A percentile compares a stretch with the other conserved stretches of the same genome.
Conservation (phyloP, 2,888 invertebrate genomes). For the Schizotus pectinicornis region DNA sequence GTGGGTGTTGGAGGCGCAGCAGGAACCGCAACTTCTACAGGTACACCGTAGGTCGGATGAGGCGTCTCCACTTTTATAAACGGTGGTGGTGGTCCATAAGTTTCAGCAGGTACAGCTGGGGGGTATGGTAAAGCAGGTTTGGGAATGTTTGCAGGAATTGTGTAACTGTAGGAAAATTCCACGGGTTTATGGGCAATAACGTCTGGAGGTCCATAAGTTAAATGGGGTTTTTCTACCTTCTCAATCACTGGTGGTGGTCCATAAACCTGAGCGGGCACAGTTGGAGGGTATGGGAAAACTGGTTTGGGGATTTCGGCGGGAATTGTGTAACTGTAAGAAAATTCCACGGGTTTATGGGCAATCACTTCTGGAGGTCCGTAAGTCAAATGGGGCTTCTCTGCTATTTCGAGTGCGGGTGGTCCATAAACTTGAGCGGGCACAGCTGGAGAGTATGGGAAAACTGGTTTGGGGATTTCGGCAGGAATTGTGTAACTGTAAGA, state of each 20-base stretch:
- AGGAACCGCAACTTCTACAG: background rate
- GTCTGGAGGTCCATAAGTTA: too few relatives aligned
- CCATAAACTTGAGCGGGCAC: background rate
- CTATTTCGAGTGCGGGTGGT: background rate
- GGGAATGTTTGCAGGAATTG: background rate
- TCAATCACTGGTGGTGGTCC: background rate
- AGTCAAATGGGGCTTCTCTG: too few relatives aligned
- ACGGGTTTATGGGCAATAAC: background rate
- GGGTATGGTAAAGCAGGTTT: background rate
- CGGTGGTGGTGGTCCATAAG: background rate
- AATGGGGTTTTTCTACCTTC: background rate
- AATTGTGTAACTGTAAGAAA: background rate
- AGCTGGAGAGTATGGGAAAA: background rate
- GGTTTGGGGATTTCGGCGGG: background rate
- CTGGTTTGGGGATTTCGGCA: background rate
- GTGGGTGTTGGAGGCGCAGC: background rate
- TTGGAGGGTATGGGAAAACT: background rate
- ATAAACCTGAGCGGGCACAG: background rate
- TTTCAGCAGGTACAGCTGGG: background rate
- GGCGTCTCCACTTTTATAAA: background rate
- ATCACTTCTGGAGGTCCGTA: too few relatives aligned
- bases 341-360: background rate
- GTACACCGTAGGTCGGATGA: constrained; percentile 1
- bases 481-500: constrained; percentile 1
- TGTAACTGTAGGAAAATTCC: background rate